phyloP scores from a whole-genome alignment of 1,140 invertebrate genomes.

The Calycopis cecrops region DNA sequence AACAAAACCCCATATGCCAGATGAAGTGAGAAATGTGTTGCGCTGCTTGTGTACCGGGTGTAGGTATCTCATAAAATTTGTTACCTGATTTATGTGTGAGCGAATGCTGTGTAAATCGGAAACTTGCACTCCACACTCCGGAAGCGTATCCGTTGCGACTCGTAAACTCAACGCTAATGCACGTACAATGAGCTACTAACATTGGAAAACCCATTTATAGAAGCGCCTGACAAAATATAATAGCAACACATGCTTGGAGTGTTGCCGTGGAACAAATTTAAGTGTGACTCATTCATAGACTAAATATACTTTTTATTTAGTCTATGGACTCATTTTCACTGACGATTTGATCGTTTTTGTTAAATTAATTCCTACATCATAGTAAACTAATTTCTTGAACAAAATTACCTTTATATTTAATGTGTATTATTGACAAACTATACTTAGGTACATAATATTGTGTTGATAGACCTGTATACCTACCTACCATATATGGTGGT shows the following conservation, averaged over 20 bases:
- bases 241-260: not conserved
- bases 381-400: no score
- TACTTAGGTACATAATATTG: no score
- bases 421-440: no score
- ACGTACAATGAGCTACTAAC: constrained; percentile 17
- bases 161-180: constrained; percentile 25
- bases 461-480: no score
- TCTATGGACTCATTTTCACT: no score
- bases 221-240: not conserved
- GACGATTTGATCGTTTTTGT: no score
- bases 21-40: constrained; percentile 4
- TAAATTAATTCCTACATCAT: no score
- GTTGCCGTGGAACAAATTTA: no score
- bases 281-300: no score
- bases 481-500: no score
- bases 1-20: not conserved
- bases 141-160: constrained; percentile 18
- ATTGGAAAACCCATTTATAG: not conserved
- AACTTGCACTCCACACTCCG: constrained; percentile 15
- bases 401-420: no score
- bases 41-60: not conserved
- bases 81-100: constrained; percentile 20
- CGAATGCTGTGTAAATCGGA: constrained; percentile 14
- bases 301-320: no score
- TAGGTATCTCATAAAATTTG: constrained; percentile 11